A percentile compares a stretch with the other conserved stretches of the same genome.
phyloP scores from a whole-genome alignment of 64 coral and sea anemone species.

The Catalaphyllia jardinei region DNA sequence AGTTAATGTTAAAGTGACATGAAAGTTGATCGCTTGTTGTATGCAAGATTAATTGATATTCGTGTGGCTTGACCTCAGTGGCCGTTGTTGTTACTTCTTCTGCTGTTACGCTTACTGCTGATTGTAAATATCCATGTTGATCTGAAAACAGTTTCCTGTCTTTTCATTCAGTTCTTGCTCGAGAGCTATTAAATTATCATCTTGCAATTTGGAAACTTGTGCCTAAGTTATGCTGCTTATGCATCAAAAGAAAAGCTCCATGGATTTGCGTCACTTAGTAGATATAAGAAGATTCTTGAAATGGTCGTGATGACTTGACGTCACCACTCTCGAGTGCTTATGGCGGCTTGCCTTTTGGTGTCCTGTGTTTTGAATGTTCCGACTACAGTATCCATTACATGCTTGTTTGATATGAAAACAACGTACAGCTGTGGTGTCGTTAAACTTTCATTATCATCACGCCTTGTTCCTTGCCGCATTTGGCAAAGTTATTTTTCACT shows the following conservation, averaged over 20 bases:
- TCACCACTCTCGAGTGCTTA: background rate
- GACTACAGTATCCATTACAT: slow-evolving; percentile 39
- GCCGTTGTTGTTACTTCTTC: no score
- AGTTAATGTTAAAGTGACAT: background rate
- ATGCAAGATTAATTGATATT: background rate
- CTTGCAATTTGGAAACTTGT: background rate
- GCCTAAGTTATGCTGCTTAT: background rate
- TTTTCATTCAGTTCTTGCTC: background rate
- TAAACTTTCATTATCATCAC: slow-evolving; percentile 43
- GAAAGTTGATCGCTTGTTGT: slow-evolving; percentile 12
- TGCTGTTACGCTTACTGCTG: background rate
- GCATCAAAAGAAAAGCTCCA: background rate
- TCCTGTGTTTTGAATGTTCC: slow-evolving; percentile 1
- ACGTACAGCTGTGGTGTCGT: slow-evolving; percentile 13
- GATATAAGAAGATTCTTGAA: background rate
- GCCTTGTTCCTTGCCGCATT: slow-evolving; percentile 2
- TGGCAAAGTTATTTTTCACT: background rate
- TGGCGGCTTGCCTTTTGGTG: slow-evolving; percentile 32
- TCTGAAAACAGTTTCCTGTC: background rate
- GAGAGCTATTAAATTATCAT: slow-evolving; percentile 5
- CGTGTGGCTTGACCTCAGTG: background rate
- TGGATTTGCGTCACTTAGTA: background rate
- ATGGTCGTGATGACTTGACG: background rate
- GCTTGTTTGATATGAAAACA: slow-evolving; percentile 37
- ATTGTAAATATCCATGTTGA: background rate